phyloP scores from a whole-genome alignment of 35 echinoderm and acorn worm genomes.

The Lytechinus pictus region DNA sequence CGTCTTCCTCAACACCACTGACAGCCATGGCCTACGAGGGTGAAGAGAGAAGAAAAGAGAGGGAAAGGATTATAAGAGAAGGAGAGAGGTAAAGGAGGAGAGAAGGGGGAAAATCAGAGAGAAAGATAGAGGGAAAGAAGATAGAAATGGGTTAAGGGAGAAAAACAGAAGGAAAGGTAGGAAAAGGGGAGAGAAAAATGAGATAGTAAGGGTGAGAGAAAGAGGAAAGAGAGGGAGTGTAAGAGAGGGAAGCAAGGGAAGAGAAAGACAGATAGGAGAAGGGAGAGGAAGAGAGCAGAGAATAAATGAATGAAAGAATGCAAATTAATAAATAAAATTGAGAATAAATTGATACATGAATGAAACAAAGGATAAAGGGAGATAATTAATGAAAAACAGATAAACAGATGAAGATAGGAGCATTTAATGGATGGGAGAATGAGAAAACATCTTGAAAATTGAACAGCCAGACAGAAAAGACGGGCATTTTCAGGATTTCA shows the following conservation, averaged over 20 bases:
- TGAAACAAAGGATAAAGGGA: too few relatives aligned
- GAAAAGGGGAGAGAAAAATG: background rate
- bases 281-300: background rate
- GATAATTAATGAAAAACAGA: background rate
- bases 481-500: too few relatives aligned
- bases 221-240: background rate
- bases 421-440: too few relatives aligned
- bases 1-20: conserved; percentile 53
- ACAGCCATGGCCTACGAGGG: conserved; percentile 45
- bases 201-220: background rate
- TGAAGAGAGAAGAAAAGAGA: too few relatives aligned
- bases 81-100: background rate
- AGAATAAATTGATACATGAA: too few relatives aligned
- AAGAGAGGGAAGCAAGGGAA: background rate
- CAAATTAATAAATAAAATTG: background rate
- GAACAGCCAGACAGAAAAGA: too few relatives aligned
- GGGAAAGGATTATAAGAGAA: background rate
- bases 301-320: background rate
- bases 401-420: background rate
- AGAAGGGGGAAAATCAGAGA: background rate
- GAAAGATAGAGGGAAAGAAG: background rate
- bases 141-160: background rate
- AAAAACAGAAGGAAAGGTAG: background rate
- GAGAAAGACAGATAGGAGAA: background rate
- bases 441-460: too few relatives aligned